Conservation (phyloP, 2,113 vertebrate genomes). For the Ascaphus truei region DNA sequence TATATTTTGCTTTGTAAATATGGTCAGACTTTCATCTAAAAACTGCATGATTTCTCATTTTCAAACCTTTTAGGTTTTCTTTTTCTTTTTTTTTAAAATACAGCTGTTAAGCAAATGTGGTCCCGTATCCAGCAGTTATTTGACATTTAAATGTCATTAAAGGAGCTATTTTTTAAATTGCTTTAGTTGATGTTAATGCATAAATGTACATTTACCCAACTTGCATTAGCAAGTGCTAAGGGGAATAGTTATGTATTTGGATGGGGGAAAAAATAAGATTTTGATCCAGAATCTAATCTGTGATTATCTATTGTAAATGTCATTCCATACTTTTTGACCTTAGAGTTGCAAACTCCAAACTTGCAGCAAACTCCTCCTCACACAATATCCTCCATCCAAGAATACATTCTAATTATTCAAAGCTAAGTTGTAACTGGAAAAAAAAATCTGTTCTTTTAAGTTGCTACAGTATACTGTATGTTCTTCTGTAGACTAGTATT, state of each 20-base stretch:
- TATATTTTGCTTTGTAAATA: not conserved
- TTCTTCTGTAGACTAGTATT: too few species aligned
- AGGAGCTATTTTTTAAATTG: not conserved
- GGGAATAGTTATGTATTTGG: not conserved
- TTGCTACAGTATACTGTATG: too few species aligned
- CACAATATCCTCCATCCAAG: too few species aligned
- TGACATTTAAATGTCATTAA: slow-evolving; percentile 14
- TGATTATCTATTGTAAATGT: too few species aligned
- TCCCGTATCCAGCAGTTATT: not conserved
- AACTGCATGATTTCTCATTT: slow-evolving; percentile 16
- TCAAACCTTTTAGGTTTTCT: not conserved
- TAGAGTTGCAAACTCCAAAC: too few species aligned
- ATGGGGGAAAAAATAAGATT: not conserved
- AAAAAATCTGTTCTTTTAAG: too few species aligned
- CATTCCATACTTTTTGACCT: too few species aligned
- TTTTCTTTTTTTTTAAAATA: not conserved
- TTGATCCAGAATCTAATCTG: not conserved
- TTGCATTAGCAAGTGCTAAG: not conserved
- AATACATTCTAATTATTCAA: too few species aligned
- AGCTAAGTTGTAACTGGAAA: too few species aligned
- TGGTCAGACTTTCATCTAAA: not conserved
- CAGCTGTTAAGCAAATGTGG: not conserved
- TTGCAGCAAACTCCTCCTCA: too few species aligned
- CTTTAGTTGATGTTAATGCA: slow-evolving; percentile 4
- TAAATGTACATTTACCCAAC: not conserved